Conservation (phyloP, 2,888 invertebrate genomes). For the Nematopogon swammerdamellus region DNA sequence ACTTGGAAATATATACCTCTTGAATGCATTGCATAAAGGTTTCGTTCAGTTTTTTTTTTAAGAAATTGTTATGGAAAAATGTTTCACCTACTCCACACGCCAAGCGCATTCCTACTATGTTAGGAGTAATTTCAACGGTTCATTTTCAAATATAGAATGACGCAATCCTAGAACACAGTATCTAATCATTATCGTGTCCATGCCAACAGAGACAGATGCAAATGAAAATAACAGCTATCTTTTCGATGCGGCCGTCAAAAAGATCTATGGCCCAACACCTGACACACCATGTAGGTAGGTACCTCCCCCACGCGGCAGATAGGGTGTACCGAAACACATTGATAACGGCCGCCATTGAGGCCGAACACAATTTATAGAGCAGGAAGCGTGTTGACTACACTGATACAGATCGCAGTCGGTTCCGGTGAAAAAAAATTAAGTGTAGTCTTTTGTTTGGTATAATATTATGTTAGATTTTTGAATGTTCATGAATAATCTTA, state of each 20-base stretch:
- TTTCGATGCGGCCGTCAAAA: not conserved
- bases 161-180: too few relatives aligned
- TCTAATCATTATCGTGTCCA: too few relatives aligned
- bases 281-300: not conserved
- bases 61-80: not conserved
- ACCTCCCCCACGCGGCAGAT: not conserved
- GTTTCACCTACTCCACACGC: too few relatives aligned
- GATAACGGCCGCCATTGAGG: not conserved
- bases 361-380: not conserved
- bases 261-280: not conserved
- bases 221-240: too few relatives aligned
- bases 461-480: not conserved
- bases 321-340: not conserved
- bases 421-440: not conserved
- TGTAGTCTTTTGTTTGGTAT: not conserved
- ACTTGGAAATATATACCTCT: not conserved
- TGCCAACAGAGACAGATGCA: too few relatives aligned
- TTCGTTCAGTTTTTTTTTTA: not conserved
- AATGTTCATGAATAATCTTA: not conserved
- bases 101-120: too few relatives aligned
- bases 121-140: too few relatives aligned
- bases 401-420: not conserved
- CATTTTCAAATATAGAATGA: too few relatives aligned
- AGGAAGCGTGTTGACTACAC: not conserved
- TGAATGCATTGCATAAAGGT: not conserved